Evolutionary conservation across 2,797 vertebrate species (phyloP), one percentile per base, ranked within the genome.

Genomic region (Ataeniobius toweri): DNA sequence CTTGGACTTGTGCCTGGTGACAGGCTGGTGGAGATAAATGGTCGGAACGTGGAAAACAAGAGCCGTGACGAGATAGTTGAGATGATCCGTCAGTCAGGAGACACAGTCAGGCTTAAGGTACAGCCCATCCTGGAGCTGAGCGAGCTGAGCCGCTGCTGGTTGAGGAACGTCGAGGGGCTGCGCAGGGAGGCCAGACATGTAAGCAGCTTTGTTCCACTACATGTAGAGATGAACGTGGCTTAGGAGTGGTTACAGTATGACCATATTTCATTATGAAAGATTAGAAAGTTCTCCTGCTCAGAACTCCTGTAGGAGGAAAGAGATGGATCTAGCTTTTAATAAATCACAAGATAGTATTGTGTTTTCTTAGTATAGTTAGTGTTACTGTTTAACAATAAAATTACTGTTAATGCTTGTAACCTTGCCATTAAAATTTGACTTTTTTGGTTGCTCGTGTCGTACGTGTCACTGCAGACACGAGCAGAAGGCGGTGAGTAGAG

Each of bases 11-110:
- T 99, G 80, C 98, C 98, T 0, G 98, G 98, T 0, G 98, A 99
- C 87, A 95, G 98, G 6, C 92, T 99, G 86, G 98, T 99, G 79
- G 98, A 99, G 90, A 99, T 99, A 83, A 99, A 99, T 0, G 96
- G 97, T 6, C 85, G 93, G 13, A 99, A 99, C 0, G 98, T 99
- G 95, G 98, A 99, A 88, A 99, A 84, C 91, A 99, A 97, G 89
- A 97, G 94, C 87, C 94, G 98, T 56, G 98, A 99, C 3, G 98
- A 99, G 94, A 99, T 99, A 0, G 98, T 99, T 89, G 98, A 99
- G 94, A 99, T 98, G 97, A 99, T 99, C 90, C 97, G 98, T 71
- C 98, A 99, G 92, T 99, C 98, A 0, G 98, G 98, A 0, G 98
- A 99, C 85, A 96, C 96, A 0, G 98, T 99, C 67, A 94, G 96